Evolutionary conservation across 2,113 vertebrate genomes (phyloP).

Genomic region (Burhinus oedicnemus): DNA sequence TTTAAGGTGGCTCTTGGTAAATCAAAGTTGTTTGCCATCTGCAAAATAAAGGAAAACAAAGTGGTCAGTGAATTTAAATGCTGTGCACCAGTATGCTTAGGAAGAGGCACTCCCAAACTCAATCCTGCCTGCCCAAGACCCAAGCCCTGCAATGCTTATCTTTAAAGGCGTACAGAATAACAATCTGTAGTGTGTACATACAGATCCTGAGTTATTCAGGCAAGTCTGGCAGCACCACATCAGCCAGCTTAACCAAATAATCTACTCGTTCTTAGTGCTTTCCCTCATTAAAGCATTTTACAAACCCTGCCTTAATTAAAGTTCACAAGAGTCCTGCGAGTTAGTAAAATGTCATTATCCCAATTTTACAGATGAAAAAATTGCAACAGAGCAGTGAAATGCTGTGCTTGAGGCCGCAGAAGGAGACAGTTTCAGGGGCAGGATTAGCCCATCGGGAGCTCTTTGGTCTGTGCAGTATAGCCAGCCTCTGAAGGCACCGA

Average conservation of each 20-base stretch:
- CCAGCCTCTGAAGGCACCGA: background rate
- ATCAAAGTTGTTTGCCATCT: background rate
- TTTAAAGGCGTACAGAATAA: background rate
- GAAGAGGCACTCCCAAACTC: background rate
- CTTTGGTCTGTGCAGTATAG: background rate
- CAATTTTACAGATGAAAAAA: constrained; percentile 64
- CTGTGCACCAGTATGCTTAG: background rate
- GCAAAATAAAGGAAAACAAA: background rate
- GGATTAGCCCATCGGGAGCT: background rate
- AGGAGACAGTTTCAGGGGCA: background rate
- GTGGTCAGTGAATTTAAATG: background rate
- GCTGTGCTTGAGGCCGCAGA: background rate
- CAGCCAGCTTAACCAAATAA: constrained; percentile 40
- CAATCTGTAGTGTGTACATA: background rate
- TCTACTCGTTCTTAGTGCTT: constrained; percentile 1
- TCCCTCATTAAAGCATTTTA: constrained; percentile 54
- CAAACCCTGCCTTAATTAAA: constrained; percentile 52
- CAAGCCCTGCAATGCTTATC: background rate
- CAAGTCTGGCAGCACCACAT: background rate
- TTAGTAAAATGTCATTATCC: constrained; percentile 56
- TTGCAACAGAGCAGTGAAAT: constrained; percentile 41
- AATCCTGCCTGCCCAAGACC: background rate
- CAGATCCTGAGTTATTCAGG: background rate
- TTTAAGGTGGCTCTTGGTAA: background rate
- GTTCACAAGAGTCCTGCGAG: constrained; percentile 31